Base-by-base conservation (phyloP, 2,888 invertebrate species). In the Drosophila aldrichi region DNA sequence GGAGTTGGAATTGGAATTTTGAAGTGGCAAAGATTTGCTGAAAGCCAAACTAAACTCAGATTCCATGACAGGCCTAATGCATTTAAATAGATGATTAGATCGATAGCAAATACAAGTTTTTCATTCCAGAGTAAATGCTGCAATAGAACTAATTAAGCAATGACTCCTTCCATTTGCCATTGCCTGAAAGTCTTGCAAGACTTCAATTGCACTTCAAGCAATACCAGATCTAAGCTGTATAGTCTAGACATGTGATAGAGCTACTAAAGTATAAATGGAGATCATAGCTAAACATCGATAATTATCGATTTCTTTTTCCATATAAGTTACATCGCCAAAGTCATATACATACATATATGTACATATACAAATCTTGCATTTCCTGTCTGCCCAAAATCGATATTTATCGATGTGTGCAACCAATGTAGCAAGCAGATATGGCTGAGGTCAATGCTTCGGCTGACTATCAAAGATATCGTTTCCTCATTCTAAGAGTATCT, bases 11-110 rank as follows among this genome's bases (percentile, higher is more conserved):
- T n/a, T 29, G 48, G 48, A 29, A 29, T 29, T 48, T 48, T 49
- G 48, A 49, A 49, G 48, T 49, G 48, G 12, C 48, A 49, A 49
- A 49, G 29, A 49, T 49, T 49, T 32, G 32, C 48, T 48, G 48
- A 48, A 48, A 48, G 48, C 48, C 48, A 49, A 18, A 32, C 29
- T 49, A 32, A 49, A 49, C n/a, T n/a, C 48, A 18, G 29, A 49
- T 49, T 49, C 12, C n/a, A 6, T 49, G 48, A 49, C 48, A 49
- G 46, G 46, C 22, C 46, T 3, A 46, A 46, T 46, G 46, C 46
- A 46, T 46, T 25, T 25, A 25, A 46, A 25, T 46, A 25, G 48
- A 49, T 49, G n/a, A 48, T 48, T n/a, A 29, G 48, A 29, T 48
- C 12, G 29, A 48, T 48, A 18, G 32, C 22, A 12, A 12, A 9